Evolutionary conservation across 2,888 invertebrate genomes (phyloP).

Genomic region (Cantharis nigra): DNA sequence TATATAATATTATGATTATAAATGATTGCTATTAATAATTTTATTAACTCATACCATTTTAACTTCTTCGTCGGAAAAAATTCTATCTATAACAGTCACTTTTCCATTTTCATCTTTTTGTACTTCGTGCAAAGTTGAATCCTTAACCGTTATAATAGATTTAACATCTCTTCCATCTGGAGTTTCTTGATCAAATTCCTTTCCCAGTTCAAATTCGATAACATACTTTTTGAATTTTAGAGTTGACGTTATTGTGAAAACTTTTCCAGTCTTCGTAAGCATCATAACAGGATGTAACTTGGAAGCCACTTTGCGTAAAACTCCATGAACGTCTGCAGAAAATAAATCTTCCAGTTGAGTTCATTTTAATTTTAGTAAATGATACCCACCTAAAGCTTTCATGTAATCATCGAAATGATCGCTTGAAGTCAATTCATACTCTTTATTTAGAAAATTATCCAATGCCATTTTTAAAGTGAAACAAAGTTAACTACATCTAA

Average conservation of each 20-base stretch:
- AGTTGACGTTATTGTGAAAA: constrained; percentile 75
- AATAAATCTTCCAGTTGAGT: not conserved
- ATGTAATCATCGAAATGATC: constrained; percentile 90
- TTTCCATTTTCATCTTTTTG: constrained; percentile 76
- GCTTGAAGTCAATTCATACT: constrained; percentile 78
- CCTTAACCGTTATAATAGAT: constrained; percentile 76
- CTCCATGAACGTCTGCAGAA: constrained; percentile 79
- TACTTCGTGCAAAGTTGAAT: constrained; percentile 78
- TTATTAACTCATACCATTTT: constrained; percentile 66
- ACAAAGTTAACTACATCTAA: not conserved
- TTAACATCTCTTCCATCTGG: constrained; percentile 88
- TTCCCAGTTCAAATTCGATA: constrained; percentile 81
- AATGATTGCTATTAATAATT: no score
- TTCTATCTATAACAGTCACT: constrained; percentile 68
- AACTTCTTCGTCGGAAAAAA: constrained; percentile 75
- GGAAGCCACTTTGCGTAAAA: constrained; percentile 86
- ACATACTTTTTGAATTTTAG: constrained; percentile 89
- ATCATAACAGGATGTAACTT: constrained; percentile 84
- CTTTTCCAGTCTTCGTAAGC: constrained; percentile 75
- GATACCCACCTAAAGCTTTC: constrained; percentile 78
- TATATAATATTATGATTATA: no score
- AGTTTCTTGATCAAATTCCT: constrained; percentile 89
- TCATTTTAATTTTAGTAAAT: not conserved
- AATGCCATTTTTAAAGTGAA: constrained; percentile 37
- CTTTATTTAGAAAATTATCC: constrained; percentile 64